A percentile compares a stretch with the other conserved stretches of the same genome.
Conservation (phyloP, 2,888 invertebrate species). For the Melanargia galathea region DNA sequence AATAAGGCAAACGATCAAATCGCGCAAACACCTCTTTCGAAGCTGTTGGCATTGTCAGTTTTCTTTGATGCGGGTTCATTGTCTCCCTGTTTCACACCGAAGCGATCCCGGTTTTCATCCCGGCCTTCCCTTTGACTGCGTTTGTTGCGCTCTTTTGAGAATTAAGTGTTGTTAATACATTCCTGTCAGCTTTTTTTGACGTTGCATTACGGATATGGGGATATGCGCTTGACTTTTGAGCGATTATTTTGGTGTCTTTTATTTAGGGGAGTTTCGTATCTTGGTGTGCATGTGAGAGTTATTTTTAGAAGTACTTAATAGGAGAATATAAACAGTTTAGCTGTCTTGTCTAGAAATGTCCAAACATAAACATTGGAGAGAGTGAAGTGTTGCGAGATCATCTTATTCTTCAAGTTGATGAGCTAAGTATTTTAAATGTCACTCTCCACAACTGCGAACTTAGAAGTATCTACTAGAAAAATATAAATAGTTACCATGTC, state of each 20-base stretch:
- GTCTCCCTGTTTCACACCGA: conserved; percentile 36
- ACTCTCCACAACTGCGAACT: too few species aligned
- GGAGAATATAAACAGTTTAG: background rate
- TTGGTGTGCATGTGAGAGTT: background rate
- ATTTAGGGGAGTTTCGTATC: background rate
- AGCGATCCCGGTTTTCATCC: conserved; percentile 32
- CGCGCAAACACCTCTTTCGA: conserved; percentile 12
- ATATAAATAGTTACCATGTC: too few species aligned
- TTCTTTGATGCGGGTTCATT: conserved; percentile 32
- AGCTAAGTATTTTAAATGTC: too few species aligned
- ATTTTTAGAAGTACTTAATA: background rate
- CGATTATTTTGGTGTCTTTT: conserved; percentile 3
- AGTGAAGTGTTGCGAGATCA: too few species aligned
- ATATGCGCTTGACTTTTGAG: conserved; percentile 17
- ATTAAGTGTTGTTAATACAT: conserved; percentile 34
- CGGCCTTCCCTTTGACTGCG: conserved; percentile 35
- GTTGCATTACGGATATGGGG: conserved; percentile 14
- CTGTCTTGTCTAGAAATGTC: too few species aligned
- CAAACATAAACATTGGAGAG: too few species aligned
- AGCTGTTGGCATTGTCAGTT: conserved; percentile 22
- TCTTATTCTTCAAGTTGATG: too few species aligned
- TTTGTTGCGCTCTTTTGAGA: conserved; percentile 32
- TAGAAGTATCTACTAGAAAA: too few species aligned
- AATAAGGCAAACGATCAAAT: conserved; percentile 8
- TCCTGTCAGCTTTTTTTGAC: conserved; percentile 27